Evolutionary conservation across 92 coral and sea anemone species (phyloP), one percentile per base, ranked within the genome.

Genomic region (Heliopora coerulea): DNA sequence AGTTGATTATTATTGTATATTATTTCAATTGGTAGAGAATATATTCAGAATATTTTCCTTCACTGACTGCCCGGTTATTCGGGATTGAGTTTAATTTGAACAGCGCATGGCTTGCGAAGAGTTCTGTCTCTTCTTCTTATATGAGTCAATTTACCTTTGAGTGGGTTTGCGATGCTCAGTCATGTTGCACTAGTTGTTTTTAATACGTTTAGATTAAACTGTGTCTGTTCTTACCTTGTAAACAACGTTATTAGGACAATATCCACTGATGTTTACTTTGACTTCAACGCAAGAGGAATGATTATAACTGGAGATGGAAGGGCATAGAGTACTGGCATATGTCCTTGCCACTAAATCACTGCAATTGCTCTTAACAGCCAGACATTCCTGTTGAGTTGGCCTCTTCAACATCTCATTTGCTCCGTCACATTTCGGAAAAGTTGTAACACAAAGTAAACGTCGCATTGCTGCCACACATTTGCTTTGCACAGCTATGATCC

Each of bases 191-290:
- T n/a, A n/a, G n/a, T n/a, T n/a, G n/a, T n/a, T n/a, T n/a, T n/a
- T n/a, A n/a, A n/a, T n/a, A n/a, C n/a, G n/a, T n/a, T n/a, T n/a
- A n/a, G n/a, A n/a, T n/a, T n/a, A n/a, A n/a, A n/a, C n/a, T n/a
- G n/a, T n/a, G n/a, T n/a, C n/a, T n/a, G n/a, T n/a, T n/a, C 28
- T 8, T 28, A 67, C 74, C 74, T 67, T 67, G 74, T 67, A 67
- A 21, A 35, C 26, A n/a, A 23, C 74, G 40, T 23, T 49, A 48
- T 67, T 0, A 17, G 74, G 74, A 49, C 74, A 67, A 28, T 67
- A 67, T 24, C 74, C 74, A 67, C 8, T 44, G 39, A 9, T 49
- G 21, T 34, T 21, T 14, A 49, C 56, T 6, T 34, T 28, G 13
- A 67, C 59, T 0, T 67, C 49, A 14, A 67, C 54, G 24, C 74